These are phyloP conservation scores for Oxystoma pomonae DNA, from an alignment of 2,888 invertebrate species.

Conservation along the genomic window DNA sequence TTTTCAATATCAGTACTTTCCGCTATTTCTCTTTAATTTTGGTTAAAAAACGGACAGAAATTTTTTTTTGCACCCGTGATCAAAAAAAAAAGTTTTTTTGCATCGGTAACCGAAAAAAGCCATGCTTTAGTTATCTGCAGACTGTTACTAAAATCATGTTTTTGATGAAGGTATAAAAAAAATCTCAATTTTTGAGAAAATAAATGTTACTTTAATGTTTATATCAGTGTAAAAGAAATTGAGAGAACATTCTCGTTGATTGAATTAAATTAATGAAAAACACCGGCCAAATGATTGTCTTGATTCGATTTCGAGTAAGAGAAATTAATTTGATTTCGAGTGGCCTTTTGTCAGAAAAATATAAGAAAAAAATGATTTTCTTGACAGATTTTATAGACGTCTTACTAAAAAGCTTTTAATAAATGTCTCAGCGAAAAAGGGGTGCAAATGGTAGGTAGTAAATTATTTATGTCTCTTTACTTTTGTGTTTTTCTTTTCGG, in stretches of 20 bases:
- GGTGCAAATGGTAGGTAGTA: background rate
- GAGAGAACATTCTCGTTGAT: background rate
- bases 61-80: too few species aligned
- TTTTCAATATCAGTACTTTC: too few species aligned
- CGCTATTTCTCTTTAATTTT: too few species aligned
- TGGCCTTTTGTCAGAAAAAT: background rate
- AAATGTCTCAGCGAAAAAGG: background rate
- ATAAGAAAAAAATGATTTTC: background rate
- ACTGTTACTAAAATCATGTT: too few species aligned
- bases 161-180: too few species aligned
- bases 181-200: too few species aligned
- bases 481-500: background rate
- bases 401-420: background rate
- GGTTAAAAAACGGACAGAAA: too few species aligned
- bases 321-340: background rate
- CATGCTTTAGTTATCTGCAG: too few species aligned
- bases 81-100: too few species aligned
- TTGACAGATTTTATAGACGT: background rate
- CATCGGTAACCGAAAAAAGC: too few species aligned
- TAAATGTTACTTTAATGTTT: too few species aligned
- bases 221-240: background rate
- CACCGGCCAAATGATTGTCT: background rate
- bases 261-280: background rate
- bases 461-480: background rate
- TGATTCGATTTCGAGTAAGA: background rate